Percentiles rank a stretch among this genome's conserved stretches.
phyloP scores from a whole-genome alignment of 2,113 vertebrate species.

The Phylloscopus whistleri region DNA sequence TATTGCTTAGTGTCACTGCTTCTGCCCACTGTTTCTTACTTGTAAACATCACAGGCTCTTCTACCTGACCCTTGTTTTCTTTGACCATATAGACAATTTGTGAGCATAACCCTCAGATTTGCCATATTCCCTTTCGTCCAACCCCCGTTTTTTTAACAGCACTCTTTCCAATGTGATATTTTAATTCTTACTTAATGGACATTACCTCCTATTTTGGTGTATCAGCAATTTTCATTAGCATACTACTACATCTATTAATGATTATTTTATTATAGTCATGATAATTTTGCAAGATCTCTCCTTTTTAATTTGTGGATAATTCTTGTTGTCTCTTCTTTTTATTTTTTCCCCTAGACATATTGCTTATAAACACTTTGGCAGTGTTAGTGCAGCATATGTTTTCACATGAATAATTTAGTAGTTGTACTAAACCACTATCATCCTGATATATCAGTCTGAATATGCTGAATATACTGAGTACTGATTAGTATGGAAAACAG shows the following conservation, averaged over 20 bases:
- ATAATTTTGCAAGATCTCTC: background rate
- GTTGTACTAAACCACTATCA: slow-evolving; percentile 2
- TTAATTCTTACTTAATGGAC: background rate
- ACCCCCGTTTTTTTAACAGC: background rate
- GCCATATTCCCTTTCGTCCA: background rate
- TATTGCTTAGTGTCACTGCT: background rate
- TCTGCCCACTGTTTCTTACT: background rate
- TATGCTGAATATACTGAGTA: background rate
- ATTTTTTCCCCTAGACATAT: background rate
- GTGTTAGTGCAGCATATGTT: slow-evolving; percentile 42
- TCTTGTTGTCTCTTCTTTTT: background rate
- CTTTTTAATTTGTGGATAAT: background rate
- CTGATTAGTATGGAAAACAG: slow-evolving; percentile 37
- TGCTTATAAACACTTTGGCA: slow-evolving; percentile 45
- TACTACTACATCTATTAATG: background rate
- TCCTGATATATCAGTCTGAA: background rate
- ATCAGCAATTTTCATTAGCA: background rate
- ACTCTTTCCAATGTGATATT: background rate
- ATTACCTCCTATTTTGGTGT: background rate
- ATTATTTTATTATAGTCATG: background rate
- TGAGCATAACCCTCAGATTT: background rate
- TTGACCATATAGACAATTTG: background rate
- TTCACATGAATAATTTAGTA: slow-evolving; percentile 51
- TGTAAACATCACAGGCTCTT: background rate
- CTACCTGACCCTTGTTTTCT: background rate